Evolutionary conservation across 2,113 vertebrate genomes (phyloP).

Genomic region (Rhineura floridana): DNA sequence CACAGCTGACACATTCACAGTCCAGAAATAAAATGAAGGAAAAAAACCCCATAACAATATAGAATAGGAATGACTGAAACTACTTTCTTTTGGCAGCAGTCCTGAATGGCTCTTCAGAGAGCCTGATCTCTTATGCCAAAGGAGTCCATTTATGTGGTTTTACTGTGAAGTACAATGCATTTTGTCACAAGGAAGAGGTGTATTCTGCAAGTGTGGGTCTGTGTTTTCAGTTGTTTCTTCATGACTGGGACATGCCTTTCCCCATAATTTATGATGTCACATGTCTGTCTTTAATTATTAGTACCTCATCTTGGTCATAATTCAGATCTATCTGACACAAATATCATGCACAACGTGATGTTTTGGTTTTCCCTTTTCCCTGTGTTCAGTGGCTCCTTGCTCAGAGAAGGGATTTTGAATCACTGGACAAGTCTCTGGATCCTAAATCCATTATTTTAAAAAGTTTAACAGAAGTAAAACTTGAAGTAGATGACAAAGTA

Average conservation of each 20-base stretch:
- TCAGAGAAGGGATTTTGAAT: constrained; percentile 49
- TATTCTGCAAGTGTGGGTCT: not conserved
- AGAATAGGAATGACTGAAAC: not conserved
- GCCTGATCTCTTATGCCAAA: constrained; percentile 36
- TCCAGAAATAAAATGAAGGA: not conserved
- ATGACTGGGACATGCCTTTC: constrained; percentile 65
- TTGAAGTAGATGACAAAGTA: not conserved
- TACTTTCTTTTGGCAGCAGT: constrained; percentile 45
- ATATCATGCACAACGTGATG: not conserved
- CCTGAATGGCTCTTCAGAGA: not conserved
- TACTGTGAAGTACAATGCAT: constrained; percentile 41
- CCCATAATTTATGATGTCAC: constrained; percentile 51
- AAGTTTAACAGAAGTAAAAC: no score
- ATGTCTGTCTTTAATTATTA: constrained; percentile 61
- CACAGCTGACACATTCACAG: not conserved
- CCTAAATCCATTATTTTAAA: not conserved
- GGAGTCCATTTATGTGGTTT: constrained; percentile 13
- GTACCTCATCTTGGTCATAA: constrained; percentile 55
- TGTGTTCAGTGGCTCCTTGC: constrained; percentile 34
- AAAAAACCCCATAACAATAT: not conserved
- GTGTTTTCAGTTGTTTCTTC: constrained; percentile 61
- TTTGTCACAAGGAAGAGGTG: constrained; percentile 31
- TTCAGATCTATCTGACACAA: constrained; percentile 66
- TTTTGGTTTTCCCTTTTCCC: constrained; percentile 57
- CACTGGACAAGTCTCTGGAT: not conserved